Conservation (phyloP, 2,888 invertebrate genomes). For the Eristalis pertinax region DNA sequence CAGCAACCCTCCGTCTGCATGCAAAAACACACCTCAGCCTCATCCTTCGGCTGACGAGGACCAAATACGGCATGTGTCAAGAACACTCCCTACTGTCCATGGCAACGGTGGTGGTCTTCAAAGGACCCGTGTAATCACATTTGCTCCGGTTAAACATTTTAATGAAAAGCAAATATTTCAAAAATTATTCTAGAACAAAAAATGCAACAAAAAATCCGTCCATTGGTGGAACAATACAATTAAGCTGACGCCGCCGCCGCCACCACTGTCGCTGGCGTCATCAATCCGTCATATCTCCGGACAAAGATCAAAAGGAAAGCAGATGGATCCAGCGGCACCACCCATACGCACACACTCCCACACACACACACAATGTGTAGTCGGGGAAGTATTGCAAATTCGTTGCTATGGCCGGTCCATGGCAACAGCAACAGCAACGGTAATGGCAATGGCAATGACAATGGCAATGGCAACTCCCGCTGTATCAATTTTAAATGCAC, state of each 20-base stretch:
- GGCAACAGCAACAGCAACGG: constrained; percentile 31
- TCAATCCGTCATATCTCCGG: constrained; percentile 65
- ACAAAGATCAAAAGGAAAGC: constrained; percentile 69
- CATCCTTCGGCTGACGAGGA: not conserved
- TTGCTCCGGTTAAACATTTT: constrained; percentile 44
- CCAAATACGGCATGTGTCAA: constrained; percentile 40
- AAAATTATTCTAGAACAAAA: constrained; percentile 35
- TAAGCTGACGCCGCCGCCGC: constrained; percentile 20
- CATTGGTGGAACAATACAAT: constrained; percentile 57
- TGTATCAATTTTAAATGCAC: constrained; percentile 70
- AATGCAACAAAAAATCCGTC: not conserved
- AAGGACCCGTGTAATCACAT: constrained; percentile 61
- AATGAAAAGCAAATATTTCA: constrained; percentile 71
- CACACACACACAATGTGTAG: constrained; percentile 21
- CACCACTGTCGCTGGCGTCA: constrained; percentile 22
- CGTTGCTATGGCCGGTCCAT: constrained; percentile 28
- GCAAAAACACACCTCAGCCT: not conserved
- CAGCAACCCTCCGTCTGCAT: not conserved
- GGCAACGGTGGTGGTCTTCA: constrained; percentile 42
- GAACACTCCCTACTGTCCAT: constrained; percentile 33
- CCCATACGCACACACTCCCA: constrained; percentile 10
- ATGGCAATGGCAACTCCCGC: constrained; percentile 21
- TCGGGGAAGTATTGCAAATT: constrained; percentile 41
- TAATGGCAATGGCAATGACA: not conserved
- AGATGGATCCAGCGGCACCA: constrained; percentile 42